Conservation (phyloP, 2,797 vertebrate species). For the Neopelma chrysocephalum region DNA sequence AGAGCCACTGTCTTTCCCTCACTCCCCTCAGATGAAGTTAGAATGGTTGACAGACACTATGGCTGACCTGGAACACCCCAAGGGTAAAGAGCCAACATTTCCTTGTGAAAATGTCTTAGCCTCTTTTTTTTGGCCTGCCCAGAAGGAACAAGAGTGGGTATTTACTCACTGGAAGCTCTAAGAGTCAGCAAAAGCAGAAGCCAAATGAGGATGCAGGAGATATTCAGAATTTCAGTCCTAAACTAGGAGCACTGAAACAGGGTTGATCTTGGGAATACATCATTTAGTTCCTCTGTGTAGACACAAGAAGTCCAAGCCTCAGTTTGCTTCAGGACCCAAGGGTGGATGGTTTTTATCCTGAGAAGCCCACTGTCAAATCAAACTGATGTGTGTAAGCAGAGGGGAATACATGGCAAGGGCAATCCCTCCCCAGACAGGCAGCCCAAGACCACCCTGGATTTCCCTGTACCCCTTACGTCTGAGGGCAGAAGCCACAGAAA, state of each 20-base stretch:
- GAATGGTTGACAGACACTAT: background rate
- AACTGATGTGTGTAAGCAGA: background rate
- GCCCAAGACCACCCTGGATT: background rate
- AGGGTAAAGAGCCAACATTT: background rate
- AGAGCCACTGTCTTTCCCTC: background rate
- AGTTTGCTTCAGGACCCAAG: background rate
- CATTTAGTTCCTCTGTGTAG: background rate
- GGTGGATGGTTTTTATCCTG: background rate
- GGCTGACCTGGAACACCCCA: background rate
- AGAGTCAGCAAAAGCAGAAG: background rate
- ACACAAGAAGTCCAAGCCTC: background rate
- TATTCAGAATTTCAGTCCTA: background rate
- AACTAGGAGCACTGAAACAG: background rate
- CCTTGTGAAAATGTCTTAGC: background rate
- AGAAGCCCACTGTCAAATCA: background rate
- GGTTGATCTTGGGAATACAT: background rate
- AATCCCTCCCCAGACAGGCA: background rate
- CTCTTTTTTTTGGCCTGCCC: background rate
- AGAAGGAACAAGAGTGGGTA: background rate
- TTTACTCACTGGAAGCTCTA: background rate
- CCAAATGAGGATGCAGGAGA: background rate
- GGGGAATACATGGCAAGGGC: background rate
- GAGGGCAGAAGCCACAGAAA: background rate
- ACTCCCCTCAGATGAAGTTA: background rate
- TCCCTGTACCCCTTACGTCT: accelerated